Conservation (phyloP, 2,888 invertebrate species). For the Adineta ricciae region DNA sequence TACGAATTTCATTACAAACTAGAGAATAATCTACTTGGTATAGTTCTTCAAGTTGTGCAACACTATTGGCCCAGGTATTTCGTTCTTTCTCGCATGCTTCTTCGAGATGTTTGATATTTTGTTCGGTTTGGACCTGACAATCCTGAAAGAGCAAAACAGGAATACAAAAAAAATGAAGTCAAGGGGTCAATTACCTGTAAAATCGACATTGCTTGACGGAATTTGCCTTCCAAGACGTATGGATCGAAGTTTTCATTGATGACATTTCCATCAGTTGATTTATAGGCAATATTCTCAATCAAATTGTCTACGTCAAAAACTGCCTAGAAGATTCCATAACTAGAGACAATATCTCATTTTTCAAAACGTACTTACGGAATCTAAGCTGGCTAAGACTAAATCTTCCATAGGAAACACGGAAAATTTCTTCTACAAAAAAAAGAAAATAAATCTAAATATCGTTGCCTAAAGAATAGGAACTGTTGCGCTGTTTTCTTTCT, state of each 20-base stretch:
- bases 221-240: constrained; percentile 28
- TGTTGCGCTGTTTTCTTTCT: background rate
- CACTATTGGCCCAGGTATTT: constrained; percentile 22
- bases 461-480: background rate
- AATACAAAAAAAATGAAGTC: background rate
- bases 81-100: constrained; percentile 26
- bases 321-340: background rate
- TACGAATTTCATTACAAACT: too few relatives aligned
- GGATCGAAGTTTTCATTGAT: constrained; percentile 30
- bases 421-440: background rate
- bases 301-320: constrained; percentile 29
- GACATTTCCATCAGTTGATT: constrained; percentile 29
- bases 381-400: background rate
- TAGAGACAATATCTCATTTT: background rate
- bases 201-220: constrained; percentile 26
- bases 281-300: constrained; percentile 32
- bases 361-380: background rate
- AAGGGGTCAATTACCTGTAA: constrained; percentile 19
- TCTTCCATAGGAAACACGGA: background rate
- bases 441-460: background rate
- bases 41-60: constrained; percentile 21
- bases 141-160: background rate
- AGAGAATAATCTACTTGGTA: constrained; percentile 13
- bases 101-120: constrained; percentile 25
- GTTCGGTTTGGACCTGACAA: constrained; percentile 14